phyloP scores from a whole-genome alignment of 2,797 vertebrate genomes.

The Zalophus californianus region DNA sequence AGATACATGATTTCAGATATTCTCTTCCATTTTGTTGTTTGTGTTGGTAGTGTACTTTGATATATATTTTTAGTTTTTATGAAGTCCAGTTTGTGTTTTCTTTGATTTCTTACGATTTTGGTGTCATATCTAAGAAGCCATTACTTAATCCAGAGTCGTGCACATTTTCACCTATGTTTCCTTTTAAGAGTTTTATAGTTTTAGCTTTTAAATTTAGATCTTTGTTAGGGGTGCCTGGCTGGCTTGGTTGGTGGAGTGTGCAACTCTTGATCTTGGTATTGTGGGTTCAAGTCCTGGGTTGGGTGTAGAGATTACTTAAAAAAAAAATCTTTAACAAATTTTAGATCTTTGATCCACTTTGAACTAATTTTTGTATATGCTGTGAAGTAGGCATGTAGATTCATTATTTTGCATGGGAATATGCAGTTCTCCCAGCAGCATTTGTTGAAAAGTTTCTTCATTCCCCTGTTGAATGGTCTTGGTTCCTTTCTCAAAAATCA shows the following conservation, averaged over 20 bases:
- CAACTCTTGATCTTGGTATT: not conserved
- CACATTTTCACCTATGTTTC: not conserved
- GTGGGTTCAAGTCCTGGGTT: not conserved
- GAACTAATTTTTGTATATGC: not conserved
- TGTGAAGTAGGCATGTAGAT: not conserved
- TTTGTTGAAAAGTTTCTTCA: not conserved
- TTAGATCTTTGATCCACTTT: not conserved
- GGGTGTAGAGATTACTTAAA: not conserved
- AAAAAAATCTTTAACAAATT: not conserved
- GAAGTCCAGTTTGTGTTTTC: not conserved
- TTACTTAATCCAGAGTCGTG: not conserved
- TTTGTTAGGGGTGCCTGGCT: not conserved
- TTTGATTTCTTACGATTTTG: not conserved
- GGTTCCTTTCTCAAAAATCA: not conserved
- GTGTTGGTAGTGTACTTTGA: not conserved
- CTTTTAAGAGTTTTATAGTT: conserved; percentile 2
- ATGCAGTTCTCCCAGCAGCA: not conserved
- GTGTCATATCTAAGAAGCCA: not conserved
- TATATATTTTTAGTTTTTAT: not conserved
- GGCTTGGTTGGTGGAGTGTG: not conserved
- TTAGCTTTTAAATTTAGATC: not conserved
- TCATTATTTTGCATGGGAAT: not conserved
- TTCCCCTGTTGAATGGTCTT: not conserved
- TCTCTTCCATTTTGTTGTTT: not conserved
- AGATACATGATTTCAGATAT: not conserved